Conservation (phyloP, 1,140 invertebrate species). For the Conopomorpha cramerella region DNA sequence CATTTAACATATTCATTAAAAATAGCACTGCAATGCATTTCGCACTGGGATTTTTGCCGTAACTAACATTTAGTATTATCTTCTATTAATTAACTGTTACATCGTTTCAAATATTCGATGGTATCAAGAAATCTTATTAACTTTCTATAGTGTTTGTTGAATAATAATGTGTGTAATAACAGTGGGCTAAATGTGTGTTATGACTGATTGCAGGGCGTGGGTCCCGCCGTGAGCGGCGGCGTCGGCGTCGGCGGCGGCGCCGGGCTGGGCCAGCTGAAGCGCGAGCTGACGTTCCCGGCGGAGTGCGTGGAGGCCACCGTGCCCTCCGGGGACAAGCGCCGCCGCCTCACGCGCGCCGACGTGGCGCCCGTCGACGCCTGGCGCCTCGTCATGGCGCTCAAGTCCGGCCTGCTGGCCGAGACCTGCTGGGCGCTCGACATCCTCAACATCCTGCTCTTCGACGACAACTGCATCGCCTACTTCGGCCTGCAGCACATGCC, state of each 20-base stretch:
- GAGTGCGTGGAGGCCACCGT: constrained; percentile 92
- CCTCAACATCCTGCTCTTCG: constrained; percentile 89
- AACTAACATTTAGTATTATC: too few relatives aligned
- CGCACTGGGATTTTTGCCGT: too few relatives aligned
- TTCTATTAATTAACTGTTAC: too few relatives aligned
- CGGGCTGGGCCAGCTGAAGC: constrained; percentile 64
- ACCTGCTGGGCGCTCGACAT: constrained; percentile 95
- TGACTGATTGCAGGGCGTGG: constrained; percentile 26
- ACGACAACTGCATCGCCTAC: constrained; percentile 88
- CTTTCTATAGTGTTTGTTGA: too few relatives aligned
- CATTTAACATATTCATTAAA: too few relatives aligned
- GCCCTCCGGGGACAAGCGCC: constrained; percentile 84
- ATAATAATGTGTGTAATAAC: too few relatives aligned
- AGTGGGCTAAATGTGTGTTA: neutral
- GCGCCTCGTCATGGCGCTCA: constrained; percentile 96
- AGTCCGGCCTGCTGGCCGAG: constrained; percentile 93
- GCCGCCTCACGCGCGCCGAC: constrained; percentile 80
- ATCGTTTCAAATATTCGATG: too few relatives aligned
- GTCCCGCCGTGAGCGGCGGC: too few relatives aligned
- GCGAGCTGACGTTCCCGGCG: constrained; percentile 90
- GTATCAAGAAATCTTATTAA: too few relatives aligned
- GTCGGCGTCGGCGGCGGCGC: too few relatives aligned
- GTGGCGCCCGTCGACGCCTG: constrained; percentile 92
- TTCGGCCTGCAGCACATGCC: constrained; percentile 92
- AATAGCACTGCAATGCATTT: too few relatives aligned